Evolutionary conservation across 2,888 invertebrate species (phyloP).

Genomic region (Parnassius mnemosyne): DNA sequence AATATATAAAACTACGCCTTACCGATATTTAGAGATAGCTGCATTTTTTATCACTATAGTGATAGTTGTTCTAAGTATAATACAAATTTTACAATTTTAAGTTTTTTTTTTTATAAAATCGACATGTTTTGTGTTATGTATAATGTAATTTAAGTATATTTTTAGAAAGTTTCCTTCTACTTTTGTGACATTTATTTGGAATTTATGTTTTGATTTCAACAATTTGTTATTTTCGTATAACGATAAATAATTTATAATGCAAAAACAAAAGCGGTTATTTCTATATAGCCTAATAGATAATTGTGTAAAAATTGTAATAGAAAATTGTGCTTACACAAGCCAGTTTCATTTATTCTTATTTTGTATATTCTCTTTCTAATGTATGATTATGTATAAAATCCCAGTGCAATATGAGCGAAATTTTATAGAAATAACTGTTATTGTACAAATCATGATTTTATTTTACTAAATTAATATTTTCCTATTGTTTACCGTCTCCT

Average conservation of each 20-base stretch:
- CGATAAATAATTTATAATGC: constrained; percentile 40
- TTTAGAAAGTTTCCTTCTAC: constrained; percentile 14
- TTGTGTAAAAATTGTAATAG: no score
- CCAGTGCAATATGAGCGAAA: constrained; percentile 1
- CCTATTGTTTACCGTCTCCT: neutral
- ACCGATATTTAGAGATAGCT: constrained; percentile 11
- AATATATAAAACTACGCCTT: constrained; percentile 37
- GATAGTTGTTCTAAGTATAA: constrained; percentile 8
- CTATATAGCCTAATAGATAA: no score
- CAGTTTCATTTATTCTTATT: no score
- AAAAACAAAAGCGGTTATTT: no score
- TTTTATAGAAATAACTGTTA: constrained; percentile 8
- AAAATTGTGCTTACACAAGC: no score
- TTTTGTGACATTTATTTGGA: constrained; percentile 19
- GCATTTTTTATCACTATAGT: constrained; percentile 14
- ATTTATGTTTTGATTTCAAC: constrained; percentile 25
- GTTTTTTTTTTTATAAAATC: constrained; percentile 13
- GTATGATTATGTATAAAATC: neutral
- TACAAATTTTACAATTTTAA: constrained; percentile 5
- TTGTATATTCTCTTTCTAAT: no score
- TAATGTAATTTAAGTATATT: constrained; percentile 3
- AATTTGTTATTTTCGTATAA: constrained; percentile 66
- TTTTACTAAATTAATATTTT: no score
- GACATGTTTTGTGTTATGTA: constrained; percentile 13
- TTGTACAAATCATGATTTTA: no score